Conservation (phyloP, 2,888 invertebrate species). For the Corbicula japonica region DNA sequence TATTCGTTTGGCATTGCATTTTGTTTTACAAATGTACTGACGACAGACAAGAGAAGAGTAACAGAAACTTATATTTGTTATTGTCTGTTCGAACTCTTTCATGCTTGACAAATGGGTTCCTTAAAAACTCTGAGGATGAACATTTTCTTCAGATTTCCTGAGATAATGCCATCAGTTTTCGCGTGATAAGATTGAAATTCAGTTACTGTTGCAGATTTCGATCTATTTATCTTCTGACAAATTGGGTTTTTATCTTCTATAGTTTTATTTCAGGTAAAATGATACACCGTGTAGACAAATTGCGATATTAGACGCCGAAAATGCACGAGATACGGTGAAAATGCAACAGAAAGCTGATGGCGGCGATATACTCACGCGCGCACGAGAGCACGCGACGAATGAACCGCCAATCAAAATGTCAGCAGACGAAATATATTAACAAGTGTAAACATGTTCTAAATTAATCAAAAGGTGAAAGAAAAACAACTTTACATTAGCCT, state of each 20-base stretch:
- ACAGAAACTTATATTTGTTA: conserved; percentile 44
- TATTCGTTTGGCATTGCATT: no score
- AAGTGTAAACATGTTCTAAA: conserved; percentile 55
- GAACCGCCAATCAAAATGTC: conserved; percentile 64
- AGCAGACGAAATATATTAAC: conserved; percentile 53
- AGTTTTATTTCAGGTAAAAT: conserved; percentile 49
- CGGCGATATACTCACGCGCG: conserved; percentile 59
- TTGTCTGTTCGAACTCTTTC: conserved; percentile 38
- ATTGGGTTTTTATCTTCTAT: conserved; percentile 49
- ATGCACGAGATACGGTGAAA: conserved; percentile 32
- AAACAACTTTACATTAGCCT: conserved; percentile 56
- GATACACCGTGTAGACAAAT: conserved; percentile 53
- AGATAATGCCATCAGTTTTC: conserved; percentile 28
- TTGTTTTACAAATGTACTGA: not conserved
- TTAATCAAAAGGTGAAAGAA: conserved; percentile 42
- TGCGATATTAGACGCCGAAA: conserved; percentile 41
- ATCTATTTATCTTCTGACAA: conserved; percentile 48
- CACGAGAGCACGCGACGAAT: conserved; percentile 59
- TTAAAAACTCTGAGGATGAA: conserved; percentile 14
- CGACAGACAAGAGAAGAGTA: conserved; percentile 33
- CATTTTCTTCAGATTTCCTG: conserved; percentile 5
- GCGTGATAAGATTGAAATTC: conserved; percentile 29
- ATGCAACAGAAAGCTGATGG: conserved; percentile 26
- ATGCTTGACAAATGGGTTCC: conserved; percentile 38
- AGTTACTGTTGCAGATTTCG: conserved; percentile 26